These are phyloP conservation scores for Eurois occulta DNA, from an alignment of 2,888 invertebrate species.

Conservation along the genomic window DNA sequence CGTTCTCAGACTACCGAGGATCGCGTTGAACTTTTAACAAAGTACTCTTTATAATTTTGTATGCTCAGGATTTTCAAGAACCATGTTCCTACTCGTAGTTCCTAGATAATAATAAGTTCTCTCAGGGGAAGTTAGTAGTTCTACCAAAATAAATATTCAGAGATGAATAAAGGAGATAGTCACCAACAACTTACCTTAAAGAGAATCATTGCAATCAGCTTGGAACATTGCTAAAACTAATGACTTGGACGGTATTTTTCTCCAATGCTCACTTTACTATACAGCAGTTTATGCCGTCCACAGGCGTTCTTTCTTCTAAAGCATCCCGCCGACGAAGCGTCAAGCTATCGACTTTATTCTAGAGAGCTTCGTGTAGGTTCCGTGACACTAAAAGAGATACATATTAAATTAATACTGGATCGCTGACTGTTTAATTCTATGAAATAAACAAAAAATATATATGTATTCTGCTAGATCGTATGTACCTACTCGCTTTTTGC, in stretches of 20 bases:
- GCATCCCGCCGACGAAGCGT: neutral
- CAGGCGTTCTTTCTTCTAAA: neutral
- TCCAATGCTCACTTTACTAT: neutral
- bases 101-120: neutral
- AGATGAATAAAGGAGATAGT: neutral
- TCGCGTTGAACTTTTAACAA: conserved; percentile 52
- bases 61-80: conserved; percentile 12
- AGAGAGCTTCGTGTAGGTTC: neutral
- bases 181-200: neutral
- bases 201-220: neutral
- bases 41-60: conserved; percentile 36
- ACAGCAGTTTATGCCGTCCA: neutral
- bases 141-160: neutral
- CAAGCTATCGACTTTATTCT: neutral
- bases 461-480: too few relatives aligned
- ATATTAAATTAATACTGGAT: neutral
- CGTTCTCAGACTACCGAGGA: conserved; percentile 32
- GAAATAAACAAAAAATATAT: neutral
- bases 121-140: neutral
- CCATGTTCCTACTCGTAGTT: conserved; percentile 1
- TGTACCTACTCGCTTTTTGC: too few relatives aligned
- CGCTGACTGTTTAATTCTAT: neutral
- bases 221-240: neutral
- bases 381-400: neutral
- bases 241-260: conserved; percentile 5